Base-by-base conservation (phyloP, 2,888 invertebrate genomes). In the Lepidonotus clava region DNA sequence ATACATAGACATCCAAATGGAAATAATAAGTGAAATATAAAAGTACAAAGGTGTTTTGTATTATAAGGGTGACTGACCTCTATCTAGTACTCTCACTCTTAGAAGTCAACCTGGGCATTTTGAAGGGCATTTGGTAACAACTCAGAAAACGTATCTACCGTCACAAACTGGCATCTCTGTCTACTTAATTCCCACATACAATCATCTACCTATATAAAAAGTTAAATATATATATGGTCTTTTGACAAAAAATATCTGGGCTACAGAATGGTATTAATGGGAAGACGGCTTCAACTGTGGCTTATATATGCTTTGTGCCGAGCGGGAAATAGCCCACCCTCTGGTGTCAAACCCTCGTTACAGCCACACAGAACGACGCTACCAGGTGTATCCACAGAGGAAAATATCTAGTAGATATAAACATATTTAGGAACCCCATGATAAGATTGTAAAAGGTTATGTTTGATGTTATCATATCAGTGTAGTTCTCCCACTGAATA, bases 211-310 rank as follows among this genome's bases (percentile, higher is more conserved):
- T 71, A 71, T 71, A 38, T 71, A 71, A 71, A 71, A 71, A 71
- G 71, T 71, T 71, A 71, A 36, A 71, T 71, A 71, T 71, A 71
- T 71, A 71, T 71, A 34, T 71, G 36, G 71, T 71, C 71, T 71
- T 71, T 71, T 71, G 71, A 71, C 71, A 71, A 71, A 71, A 71
- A 71, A 71, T 71, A 71, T 34, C 71, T 71, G 18, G 71, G 38
- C 71, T 71, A 38, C 71, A 71, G 71, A 66, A 24, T 21, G 71
- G 21, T 24, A 46, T 18, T 8, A n/a, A n/a, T n/a, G n/a, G 71
- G 71, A 71, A 71, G 71, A 71, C 71, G 71, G 14, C 36, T 34
- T 38, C 71, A 71, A 71, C 71, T 71, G 71, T 71, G 36, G 14
- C 14, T 71, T 71, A 38, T 61, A 14, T 61, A 28, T 61, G 24